Base-by-base conservation (phyloP, 2,888 invertebrate species). In the Ischnura elegans region DNA sequence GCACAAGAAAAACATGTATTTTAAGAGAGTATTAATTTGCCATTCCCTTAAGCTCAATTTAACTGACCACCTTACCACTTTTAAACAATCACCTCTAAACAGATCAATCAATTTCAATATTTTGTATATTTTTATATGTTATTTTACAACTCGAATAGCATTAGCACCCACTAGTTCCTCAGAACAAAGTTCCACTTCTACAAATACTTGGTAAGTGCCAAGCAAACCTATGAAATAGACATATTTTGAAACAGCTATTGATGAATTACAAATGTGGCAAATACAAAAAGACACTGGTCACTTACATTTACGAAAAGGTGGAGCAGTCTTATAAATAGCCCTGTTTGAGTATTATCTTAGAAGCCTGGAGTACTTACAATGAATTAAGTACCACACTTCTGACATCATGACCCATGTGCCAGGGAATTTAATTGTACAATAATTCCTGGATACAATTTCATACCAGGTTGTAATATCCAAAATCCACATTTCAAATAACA, bases 251-350 rank as follows among this genome's bases (percentile, higher is more conserved):
- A 90, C n/a, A 43, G 43, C 61, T 43, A 19, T 45, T 6, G 13
- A 43, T 61, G 42, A 61, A 61, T 90, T 51, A 61, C 61, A 90
- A 90, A 90, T 25, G 43, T 55, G 55, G 61, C 61, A 43, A 19
- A 51, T 61, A 66, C 87, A 66, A 90, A 90, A 90, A 66, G 43
- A 36, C 76, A 36, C 29, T 90, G 2, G 16, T 66, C 90, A 90
- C 90, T 90, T 90, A n/a, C 61, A 90, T 43, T 42, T 66, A 43
- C 55, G 25, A 90, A 90, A 90, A 90, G 61, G 45, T 61, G 61
- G 61, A 90, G 86, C 86, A 86, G 61, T 90, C 90, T 90, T 90
- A 43, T 43, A 61, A 90, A 43, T 55, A 16, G 43, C 90, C 87
- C 29, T 36, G 36, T 46, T 86, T 55, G 90, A 66, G 61, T 90